Evolutionary conservation across 2,797 vertebrate genomes (phyloP).

Genomic region (Distichodus sexfasciatus): DNA sequence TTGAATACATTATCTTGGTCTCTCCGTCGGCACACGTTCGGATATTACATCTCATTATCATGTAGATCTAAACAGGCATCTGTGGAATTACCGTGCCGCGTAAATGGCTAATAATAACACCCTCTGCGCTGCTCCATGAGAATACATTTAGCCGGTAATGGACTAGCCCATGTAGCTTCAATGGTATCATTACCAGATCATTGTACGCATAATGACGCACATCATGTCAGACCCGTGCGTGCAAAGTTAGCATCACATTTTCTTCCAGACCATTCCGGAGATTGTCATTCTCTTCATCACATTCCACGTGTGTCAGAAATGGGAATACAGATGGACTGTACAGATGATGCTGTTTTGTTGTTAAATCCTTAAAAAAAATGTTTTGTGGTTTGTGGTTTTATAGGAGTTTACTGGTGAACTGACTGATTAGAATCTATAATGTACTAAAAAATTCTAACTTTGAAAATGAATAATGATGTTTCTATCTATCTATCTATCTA

Average conservation of each 20-base stretch:
- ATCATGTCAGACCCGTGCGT: slow-evolving; percentile 27
- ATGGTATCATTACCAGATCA: slow-evolving; percentile 49
- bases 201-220: slow-evolving; percentile 50
- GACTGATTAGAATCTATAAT: no score
- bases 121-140: slow-evolving; percentile 23
- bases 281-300: neutral
- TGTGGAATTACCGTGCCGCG: slow-evolving; percentile 33
- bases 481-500: no score
- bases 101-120: slow-evolving; percentile 45
- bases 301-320: no score
- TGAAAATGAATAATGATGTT: no score
- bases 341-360: no score
- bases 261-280: no score
- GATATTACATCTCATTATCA: slow-evolving; percentile 47
- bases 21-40: slow-evolving; percentile 34
- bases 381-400: no score
- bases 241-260: neutral
- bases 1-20: slow-evolving; percentile 33
- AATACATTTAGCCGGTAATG: slow-evolving; percentile 34
- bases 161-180: slow-evolving; percentile 45
- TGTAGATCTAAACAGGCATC: slow-evolving; percentile 42
- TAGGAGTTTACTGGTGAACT: no score
- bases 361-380: no score
- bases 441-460: no score
- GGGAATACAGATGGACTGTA: no score